Evolutionary conservation across 2,888 invertebrate genomes (phyloP).

Genomic region (Acanthosepion lycidas): DNA sequence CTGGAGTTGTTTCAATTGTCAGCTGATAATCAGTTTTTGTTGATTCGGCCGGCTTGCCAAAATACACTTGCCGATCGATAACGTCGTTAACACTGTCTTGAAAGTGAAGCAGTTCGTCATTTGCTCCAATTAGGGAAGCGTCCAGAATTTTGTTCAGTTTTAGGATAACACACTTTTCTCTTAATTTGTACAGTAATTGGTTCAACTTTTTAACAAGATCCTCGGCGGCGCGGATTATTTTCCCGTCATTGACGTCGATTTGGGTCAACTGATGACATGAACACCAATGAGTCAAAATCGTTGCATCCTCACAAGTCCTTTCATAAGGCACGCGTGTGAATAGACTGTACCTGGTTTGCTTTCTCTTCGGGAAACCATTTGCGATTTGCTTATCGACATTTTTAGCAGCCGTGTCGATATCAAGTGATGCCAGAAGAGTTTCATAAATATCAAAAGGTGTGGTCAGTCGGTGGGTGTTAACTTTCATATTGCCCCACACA

Average conservation of each 20-base stretch:
- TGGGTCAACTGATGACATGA: slow-evolving; percentile 52
- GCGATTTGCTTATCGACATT: slow-evolving; percentile 41
- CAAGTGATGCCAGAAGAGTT: slow-evolving; percentile 82
- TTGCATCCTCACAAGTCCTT: slow-evolving; percentile 85
- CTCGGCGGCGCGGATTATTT: background rate
- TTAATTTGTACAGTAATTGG: background rate
- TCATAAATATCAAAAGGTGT: slow-evolving; percentile 89
- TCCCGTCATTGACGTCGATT: background rate
- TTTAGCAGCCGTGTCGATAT: slow-evolving; percentile 51
- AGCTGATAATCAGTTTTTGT: slow-evolving; percentile 77
- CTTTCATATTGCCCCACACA: slow-evolving; percentile 80
- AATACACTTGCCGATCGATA: slow-evolving; percentile 57
- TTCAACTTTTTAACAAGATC: background rate
- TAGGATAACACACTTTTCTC: slow-evolving; percentile 48
- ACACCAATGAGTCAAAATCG: slow-evolving; percentile 82
- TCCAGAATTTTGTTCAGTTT: slow-evolving; percentile 52
- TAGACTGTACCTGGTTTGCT: slow-evolving; percentile 78
- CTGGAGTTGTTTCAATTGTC: slow-evolving; percentile 81
- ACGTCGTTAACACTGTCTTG: slow-evolving; percentile 72
- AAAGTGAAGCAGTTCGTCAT: slow-evolving; percentile 65
- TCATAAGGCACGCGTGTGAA: slow-evolving; percentile 83
- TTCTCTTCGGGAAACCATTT: background rate
- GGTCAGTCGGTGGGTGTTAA: slow-evolving; percentile 82
- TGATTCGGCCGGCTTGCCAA: slow-evolving; percentile 55
- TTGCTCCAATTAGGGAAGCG: slow-evolving; percentile 77